Evolutionary conservation across 2,113 vertebrate species (phyloP).

Genomic region (Siniperca chuatsi): DNA sequence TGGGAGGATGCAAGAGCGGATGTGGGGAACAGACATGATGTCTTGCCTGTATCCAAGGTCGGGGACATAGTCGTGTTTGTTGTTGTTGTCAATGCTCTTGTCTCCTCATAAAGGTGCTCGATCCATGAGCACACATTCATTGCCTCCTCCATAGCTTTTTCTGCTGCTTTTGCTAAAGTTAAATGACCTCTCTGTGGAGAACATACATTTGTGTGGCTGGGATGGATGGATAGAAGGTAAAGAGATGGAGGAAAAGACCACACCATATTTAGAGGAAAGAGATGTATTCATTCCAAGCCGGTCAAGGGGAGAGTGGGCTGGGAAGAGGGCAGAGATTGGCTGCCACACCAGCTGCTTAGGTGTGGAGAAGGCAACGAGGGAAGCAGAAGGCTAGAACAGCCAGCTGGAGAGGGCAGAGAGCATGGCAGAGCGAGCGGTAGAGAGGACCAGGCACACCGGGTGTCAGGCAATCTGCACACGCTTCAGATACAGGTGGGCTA

Average conservation of each 20-base stretch:
- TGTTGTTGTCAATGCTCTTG: background rate
- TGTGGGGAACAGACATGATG: background rate
- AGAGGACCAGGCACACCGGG: conserved; percentile 39
- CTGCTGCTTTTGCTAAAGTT: background rate
- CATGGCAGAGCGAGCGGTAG: conserved; percentile 25
- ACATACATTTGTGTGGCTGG: background rate
- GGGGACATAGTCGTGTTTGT: background rate
- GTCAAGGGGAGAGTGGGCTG: conserved; percentile 39
- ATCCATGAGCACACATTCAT: background rate
- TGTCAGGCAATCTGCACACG: conserved; percentile 59
- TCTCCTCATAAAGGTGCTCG: too few relatives aligned
- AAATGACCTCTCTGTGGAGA: background rate
- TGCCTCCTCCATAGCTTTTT: background rate
- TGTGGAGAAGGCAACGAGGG: conserved; percentile 36
- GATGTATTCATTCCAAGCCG: conserved; percentile 27
- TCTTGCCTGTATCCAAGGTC: background rate
- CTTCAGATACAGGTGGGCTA: conserved; percentile 58
- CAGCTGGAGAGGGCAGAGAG: conserved; percentile 69
- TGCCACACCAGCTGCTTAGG: conserved; percentile 61
- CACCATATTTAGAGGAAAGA: conserved; percentile 15
- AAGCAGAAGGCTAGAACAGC: conserved; percentile 57
- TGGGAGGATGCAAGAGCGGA: conserved; percentile 5
- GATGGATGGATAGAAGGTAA: background rate
- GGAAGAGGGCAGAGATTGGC: conserved; percentile 37
- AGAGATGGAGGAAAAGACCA: background rate